These are phyloP conservation scores for Mimumesa dahlbomi DNA, from an alignment of 2,888 invertebrate species.

Conservation along the genomic window DNA sequence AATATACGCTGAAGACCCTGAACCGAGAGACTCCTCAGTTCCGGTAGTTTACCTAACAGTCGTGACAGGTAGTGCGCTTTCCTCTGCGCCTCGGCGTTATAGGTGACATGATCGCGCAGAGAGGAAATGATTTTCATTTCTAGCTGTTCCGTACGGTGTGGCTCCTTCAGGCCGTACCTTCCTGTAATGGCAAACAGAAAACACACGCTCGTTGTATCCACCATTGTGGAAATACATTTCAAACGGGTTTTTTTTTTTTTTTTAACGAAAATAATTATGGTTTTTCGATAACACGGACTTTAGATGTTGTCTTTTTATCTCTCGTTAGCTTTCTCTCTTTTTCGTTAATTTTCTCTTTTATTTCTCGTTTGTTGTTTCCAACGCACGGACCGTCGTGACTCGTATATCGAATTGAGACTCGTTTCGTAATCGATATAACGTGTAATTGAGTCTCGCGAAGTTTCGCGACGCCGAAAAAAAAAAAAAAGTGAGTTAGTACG, in stretches of 20 bases:
- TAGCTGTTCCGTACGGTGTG: conserved; percentile 94
- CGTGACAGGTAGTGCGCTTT: conserved; percentile 97
- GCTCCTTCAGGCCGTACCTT: conserved; percentile 94
- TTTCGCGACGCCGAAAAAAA: conserved; percentile 12
- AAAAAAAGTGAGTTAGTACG: too few species aligned
- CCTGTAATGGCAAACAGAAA: conserved; percentile 49
- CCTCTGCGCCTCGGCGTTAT: conserved; percentile 92
- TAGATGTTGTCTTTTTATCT: too few species aligned
- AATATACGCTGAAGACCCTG: conserved; percentile 97
- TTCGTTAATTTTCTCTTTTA: too few species aligned
- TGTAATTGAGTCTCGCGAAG: background rate
- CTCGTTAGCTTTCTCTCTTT: too few species aligned
- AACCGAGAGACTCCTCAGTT: conserved; percentile 94
- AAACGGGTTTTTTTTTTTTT: too few species aligned
- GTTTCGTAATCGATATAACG: too few species aligned
- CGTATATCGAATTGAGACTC: too few species aligned
- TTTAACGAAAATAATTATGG: too few species aligned
- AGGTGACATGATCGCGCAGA: conserved; percentile 96
- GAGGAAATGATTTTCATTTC: conserved; percentile 98
- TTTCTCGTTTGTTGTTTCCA: too few species aligned
- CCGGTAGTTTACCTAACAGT: conserved; percentile 94
- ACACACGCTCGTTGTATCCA: conserved; percentile 1
- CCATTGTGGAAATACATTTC: background rate
- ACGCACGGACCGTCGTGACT: too few species aligned
- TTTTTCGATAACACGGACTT: too few species aligned